phyloP scores from a whole-genome alignment of 1,140 invertebrate species.

The Eumaeus atala region DNA sequence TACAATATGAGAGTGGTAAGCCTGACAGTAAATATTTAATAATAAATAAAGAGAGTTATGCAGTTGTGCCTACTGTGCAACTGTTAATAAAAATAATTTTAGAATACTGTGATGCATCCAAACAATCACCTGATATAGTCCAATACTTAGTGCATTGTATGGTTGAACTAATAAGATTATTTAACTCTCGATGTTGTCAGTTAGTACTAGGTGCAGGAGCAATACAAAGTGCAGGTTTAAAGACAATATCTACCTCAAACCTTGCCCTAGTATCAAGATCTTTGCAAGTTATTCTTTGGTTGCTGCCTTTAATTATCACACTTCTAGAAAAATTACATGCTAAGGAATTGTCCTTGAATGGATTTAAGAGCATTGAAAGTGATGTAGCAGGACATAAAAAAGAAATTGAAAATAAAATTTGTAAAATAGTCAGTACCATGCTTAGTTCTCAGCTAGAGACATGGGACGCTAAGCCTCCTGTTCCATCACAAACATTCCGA shows the following conservation, averaged over 20 bases:
- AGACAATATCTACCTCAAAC: conserved; percentile 97
- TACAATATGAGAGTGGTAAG: conserved; percentile 48
- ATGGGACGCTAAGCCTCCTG: conserved; percentile 96
- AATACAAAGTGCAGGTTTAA: conserved; percentile 93
- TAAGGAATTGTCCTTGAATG: conserved; percentile 63
- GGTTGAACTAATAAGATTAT: conserved; percentile 89
- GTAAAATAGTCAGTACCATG: conserved; percentile 90
- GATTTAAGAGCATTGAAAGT: conserved; percentile 81
- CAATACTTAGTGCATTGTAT: conserved; percentile 85
- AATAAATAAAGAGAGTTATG: conserved; percentile 87
- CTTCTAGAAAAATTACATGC: conserved; percentile 78
- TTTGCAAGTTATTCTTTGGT: conserved; percentile 86
- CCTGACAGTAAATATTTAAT: conserved; percentile 76
- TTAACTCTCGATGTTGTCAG: conserved; percentile 95
- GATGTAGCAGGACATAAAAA: conserved; percentile 92
- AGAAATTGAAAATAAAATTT: conserved; percentile 93
- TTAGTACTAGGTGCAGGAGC: conserved; percentile 96
- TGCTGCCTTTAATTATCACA: conserved; percentile 81
- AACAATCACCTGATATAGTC: conserved; percentile 79
- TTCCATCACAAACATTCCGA: conserved; percentile 94
- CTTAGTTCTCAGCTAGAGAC: conserved; percentile 82
- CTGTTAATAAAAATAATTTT: conserved; percentile 90
- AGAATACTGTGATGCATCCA: conserved; percentile 90
- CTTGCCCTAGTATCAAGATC: conserved; percentile 93
- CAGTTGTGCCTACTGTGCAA: conserved; percentile 89